A percentile compares a stretch with the other conserved stretches of the same genome.
These are phyloP conservation scores for Pentamera pediparva DNA, from an alignment of 53 echinoderm and acorn worm genomes.

Conservation along the genomic window DNA sequence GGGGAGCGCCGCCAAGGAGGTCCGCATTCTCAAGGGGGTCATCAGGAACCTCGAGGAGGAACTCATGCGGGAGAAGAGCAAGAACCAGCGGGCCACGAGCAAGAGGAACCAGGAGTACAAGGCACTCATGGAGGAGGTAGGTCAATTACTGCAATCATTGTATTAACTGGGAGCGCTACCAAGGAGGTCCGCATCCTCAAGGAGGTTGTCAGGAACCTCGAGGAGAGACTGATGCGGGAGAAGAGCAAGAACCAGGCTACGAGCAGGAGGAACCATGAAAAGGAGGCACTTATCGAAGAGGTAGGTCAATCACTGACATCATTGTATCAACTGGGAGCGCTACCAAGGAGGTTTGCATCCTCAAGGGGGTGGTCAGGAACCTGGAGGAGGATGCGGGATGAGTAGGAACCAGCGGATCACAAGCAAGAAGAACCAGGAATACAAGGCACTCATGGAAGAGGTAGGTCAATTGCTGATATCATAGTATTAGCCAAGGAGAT, in stretches of 20 bases:
- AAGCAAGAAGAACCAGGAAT: slow-evolving; percentile 83
- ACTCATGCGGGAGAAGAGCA: slow-evolving; percentile 68
- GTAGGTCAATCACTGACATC: slow-evolving; percentile 2
- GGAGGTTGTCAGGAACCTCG: slow-evolving; percentile 67
- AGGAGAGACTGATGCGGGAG: slow-evolving; percentile 79
- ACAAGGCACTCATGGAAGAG: slow-evolving; percentile 80
- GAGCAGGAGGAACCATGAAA: slow-evolving; percentile 78
- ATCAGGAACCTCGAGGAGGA: slow-evolving; percentile 85
- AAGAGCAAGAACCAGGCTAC: slow-evolving; percentile 67
- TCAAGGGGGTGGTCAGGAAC: slow-evolving; percentile 75
- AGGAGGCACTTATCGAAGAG: slow-evolving; percentile 79
- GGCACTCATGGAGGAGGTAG: slow-evolving; percentile 79
- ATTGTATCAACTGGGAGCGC: slow-evolving; percentile 66
- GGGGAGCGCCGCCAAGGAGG: slow-evolving; percentile 87
- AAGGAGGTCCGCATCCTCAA: slow-evolving; percentile 91
- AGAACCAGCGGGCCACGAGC: slow-evolving; percentile 61
- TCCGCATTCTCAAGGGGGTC: slow-evolving; percentile 76
- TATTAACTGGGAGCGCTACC: slow-evolving; percentile 75
- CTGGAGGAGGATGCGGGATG: slow-evolving; percentile 85
- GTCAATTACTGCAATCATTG: neutral
- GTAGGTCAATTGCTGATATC: slow-evolving; percentile 7
- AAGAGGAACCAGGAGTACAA: slow-evolving; percentile 85
- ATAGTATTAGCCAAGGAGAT: slow-evolving; percentile 70
- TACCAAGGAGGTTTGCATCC: slow-evolving; percentile 78
- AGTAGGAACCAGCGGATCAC: slow-evolving; percentile 64